These are phyloP conservation scores for Gryon sp. DNA, from an alignment of 1,140 invertebrate genomes.

Conservation along the genomic window DNA sequence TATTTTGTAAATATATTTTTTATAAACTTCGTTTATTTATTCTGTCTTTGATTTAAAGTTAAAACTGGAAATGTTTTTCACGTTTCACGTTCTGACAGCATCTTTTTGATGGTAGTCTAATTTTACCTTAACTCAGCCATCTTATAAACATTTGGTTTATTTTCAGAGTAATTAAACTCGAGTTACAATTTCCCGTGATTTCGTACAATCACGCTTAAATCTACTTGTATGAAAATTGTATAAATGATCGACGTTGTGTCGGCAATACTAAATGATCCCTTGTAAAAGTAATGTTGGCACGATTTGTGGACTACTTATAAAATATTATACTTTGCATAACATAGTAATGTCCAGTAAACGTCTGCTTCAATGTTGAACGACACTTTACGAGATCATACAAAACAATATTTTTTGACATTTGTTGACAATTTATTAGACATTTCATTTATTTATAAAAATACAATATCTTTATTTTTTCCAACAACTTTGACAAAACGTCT, in stretches of 20 bases:
- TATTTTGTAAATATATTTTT: no score
- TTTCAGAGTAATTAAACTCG: conserved; percentile 21
- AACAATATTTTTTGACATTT: no score
- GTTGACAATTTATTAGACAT: conserved; percentile 18
- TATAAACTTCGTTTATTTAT: no score
- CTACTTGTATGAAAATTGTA: background rate
- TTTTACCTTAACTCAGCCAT: conserved; percentile 7
- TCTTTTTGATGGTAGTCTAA: no score
- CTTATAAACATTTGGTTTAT: conserved; percentile 14
- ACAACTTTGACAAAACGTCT: no score
- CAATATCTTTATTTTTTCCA: no score
- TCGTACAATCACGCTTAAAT: conserved; percentile 11
- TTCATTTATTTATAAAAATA: conserved; percentile 24
- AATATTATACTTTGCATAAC: conserved; percentile 48
- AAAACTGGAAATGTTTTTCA: no score
- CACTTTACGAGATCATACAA: conserved; percentile 33
- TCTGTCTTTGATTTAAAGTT: no score
- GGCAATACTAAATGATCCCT: conserved; percentile 15
- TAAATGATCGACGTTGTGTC: background rate
- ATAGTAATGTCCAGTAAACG: conserved; percentile 31
- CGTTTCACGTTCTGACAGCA: no score
- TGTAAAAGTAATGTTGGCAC: conserved; percentile 32
- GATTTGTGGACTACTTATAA: conserved; percentile 17
- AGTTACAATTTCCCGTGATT: background rate
- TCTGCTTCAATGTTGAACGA: conserved; percentile 27